phyloP scores from a whole-genome alignment of 2,113 vertebrate species.

The Amphiprion percula region DNA sequence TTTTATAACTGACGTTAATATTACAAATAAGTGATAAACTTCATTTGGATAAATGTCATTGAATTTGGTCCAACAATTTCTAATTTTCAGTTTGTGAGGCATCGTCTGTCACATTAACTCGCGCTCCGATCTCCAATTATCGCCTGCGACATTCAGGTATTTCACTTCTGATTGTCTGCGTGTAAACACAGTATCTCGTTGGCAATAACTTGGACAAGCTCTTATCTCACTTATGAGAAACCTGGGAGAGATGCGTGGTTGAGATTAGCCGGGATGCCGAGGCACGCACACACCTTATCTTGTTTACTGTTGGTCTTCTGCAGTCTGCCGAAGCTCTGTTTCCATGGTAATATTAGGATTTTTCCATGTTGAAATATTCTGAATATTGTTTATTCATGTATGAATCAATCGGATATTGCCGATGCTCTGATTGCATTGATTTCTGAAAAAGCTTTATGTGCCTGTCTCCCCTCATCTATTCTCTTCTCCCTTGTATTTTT shows the following conservation, averaged over 20 bases:
- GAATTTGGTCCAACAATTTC: too few species aligned
- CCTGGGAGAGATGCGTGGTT: conserved; percentile 36
- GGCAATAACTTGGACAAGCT: conserved; percentile 59
- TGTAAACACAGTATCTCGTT: conserved; percentile 31
- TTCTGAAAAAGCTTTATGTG: conserved; percentile 10
- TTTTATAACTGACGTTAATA: too few species aligned
- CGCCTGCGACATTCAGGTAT: not conserved
- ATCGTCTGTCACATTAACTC: not conserved
- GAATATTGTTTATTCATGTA: conserved; percentile 50
- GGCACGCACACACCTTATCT: conserved; percentile 57
- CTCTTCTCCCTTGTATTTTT: not conserved
- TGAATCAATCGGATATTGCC: conserved; percentile 65
- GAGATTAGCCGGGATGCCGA: conserved; percentile 49
- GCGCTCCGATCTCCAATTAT: conserved; percentile 17
- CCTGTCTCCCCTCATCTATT: not conserved
- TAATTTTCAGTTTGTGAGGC: too few species aligned
- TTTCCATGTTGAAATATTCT: conserved; percentile 39
- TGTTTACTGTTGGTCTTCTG: conserved; percentile 40
- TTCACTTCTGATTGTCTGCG: conserved; percentile 26
- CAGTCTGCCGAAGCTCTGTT: conserved; percentile 52
- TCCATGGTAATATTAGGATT: conserved; percentile 67
- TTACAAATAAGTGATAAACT: too few species aligned
- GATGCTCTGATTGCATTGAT: conserved; percentile 59
- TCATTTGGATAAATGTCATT: too few species aligned
- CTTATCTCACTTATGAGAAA: conserved; percentile 62